Evolutionary conservation across 2,888 invertebrate species (phyloP), one percentile per base, ranked within the genome.

Genomic region (Leucophora obtusa): DNA sequence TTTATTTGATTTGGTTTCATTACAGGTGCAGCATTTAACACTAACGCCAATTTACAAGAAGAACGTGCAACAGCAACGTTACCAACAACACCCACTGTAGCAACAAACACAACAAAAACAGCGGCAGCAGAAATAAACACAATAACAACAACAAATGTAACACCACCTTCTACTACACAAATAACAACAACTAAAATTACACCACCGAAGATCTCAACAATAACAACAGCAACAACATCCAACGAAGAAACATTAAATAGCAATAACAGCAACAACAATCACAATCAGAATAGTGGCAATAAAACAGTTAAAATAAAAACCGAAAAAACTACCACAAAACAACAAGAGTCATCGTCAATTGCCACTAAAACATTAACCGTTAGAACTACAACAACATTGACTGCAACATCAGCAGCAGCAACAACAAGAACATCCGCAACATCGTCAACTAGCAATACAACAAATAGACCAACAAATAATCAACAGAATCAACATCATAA

Each of bases 1-100:
- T 73, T 60, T 82, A 28, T 54, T 24, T 54, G 38, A 81, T 80
- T 82, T 72, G 79, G 73, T 84, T 84, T 84, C 56, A 84, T 77
- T 81, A 77, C 81, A 81, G 81, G 81, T 81, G 81, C 81, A 86
- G 87, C 85, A 84, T 77, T 82, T 83, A 86, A 84, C 86, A 87
- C 85, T 84, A 87, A 85, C 87, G 85, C 85, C 78, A 76, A 59
- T 72, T 78, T 75, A 76, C 81, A 78, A 81, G 79, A 75, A 77
- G 81, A 80, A 78, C 82, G 69, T 75, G 66, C 76, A 82, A 62
- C 77, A 79, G 50, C 76, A 68, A 28, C 75, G 60, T 21, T 59
- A 24, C 50, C 69, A 59, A 43, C 78, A 60, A 47, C 81, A 65
- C 10, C 62, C 10, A 28, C 63, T 62, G 17, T 58, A 70, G 18